Conservation (phyloP, 2,113 vertebrate species). For the Emydura subglobosa region DNA sequence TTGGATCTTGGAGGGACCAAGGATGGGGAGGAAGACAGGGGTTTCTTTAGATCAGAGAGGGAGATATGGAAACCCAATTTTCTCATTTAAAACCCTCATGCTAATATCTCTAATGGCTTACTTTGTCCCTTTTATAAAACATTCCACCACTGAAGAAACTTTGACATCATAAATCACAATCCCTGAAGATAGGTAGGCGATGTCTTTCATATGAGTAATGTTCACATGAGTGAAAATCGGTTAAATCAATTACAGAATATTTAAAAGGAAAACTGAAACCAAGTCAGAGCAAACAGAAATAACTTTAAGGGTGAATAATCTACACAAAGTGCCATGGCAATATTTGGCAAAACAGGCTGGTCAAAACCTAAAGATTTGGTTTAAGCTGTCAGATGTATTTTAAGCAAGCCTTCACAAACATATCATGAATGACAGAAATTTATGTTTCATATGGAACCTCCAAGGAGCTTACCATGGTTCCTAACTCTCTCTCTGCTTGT, state of each 20-base stretch:
- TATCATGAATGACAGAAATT: neutral
- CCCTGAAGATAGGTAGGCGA: constrained; percentile 6
- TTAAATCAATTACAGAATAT: neutral
- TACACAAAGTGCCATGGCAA: neutral
- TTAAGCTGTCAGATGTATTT: neutral
- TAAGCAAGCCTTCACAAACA: neutral
- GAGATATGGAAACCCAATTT: neutral
- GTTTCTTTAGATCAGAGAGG: neutral
- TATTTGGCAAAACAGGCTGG: neutral
- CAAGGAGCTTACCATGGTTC: no score
- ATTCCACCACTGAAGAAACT: neutral
- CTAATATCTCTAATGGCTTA: neutral
- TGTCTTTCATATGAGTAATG: neutral
- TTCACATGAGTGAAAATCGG: neutral
- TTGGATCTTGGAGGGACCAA: neutral
- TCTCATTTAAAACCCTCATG: neutral
- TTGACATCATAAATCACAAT: neutral
- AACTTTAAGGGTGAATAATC: neutral
- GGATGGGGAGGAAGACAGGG: fast-evolving
- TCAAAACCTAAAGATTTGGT: neutral
- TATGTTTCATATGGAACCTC: neutral
- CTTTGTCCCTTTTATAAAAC: neutral
- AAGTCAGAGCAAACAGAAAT: neutral
- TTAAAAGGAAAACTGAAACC: constrained; percentile 17
- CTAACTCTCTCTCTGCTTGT: no score